phyloP scores from a whole-genome alignment of 2,113 vertebrate species.

The Malurus alboscapulatus region DNA sequence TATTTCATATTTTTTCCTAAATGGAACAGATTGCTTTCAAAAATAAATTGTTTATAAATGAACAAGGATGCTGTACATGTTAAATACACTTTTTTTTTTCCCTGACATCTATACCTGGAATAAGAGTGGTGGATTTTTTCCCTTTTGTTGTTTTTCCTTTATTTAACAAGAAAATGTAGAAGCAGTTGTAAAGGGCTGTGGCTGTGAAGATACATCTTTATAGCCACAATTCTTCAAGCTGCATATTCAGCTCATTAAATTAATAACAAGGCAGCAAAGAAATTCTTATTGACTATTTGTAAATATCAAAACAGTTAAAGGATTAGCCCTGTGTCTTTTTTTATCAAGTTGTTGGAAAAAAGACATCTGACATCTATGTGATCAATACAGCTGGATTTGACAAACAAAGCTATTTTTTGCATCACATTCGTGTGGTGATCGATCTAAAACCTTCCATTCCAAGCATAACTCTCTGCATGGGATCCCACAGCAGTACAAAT shows the following conservation, averaged over 20 bases:
- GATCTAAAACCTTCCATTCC: not conserved
- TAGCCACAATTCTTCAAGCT: not conserved
- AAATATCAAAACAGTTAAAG: not conserved
- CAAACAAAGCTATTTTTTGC: not conserved
- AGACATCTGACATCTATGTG: not conserved
- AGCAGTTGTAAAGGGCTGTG: not conserved
- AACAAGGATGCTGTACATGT: not conserved
- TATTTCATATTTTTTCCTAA: not conserved
- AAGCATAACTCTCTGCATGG: not conserved
- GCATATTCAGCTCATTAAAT: not conserved
- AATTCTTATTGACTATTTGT: not conserved
- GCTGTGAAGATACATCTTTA: not conserved
- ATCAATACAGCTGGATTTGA: not conserved
- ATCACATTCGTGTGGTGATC: fast-evolving
- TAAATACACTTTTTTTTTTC: not conserved
- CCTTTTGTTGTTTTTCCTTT: not conserved
- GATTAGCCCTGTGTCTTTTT: not conserved
- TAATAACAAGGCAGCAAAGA: not conserved
- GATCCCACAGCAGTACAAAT: not conserved
- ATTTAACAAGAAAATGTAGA: not conserved
- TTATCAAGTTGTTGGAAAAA: not conserved
- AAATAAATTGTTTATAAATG: not conserved
- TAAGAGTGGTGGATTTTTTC: not conserved
- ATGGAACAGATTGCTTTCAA: not conserved
- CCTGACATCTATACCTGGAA: not conserved